These are phyloP conservation scores for Litoditis marina DNA, from an alignment of 2,888 invertebrate genomes.

Conservation along the genomic window DNA sequence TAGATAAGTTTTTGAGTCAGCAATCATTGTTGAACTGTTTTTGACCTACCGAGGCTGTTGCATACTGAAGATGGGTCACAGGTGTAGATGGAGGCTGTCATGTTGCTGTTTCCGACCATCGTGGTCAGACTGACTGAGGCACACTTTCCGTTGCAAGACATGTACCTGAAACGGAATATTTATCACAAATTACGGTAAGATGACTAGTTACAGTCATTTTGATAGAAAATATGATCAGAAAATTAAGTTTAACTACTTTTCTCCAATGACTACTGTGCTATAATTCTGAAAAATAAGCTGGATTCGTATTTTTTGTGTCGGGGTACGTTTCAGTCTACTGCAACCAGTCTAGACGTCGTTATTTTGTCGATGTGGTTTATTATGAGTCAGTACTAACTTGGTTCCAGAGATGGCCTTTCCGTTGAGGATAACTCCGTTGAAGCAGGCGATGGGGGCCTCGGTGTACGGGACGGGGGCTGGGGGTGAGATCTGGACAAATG, in stretches of 20 bases:
- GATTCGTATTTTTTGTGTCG: too few species aligned
- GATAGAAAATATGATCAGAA: too few species aligned
- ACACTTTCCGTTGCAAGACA: constrained; percentile 31
- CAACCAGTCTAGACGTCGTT: too few species aligned
- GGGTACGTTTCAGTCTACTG: too few species aligned
- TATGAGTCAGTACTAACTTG: too few species aligned
- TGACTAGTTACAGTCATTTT: too few species aligned
- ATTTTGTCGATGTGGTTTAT: too few species aligned
- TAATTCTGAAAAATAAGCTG: too few species aligned
- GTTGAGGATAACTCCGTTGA: constrained; percentile 33
- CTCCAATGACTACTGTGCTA: too few species aligned
- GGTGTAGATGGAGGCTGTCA: constrained; percentile 14
- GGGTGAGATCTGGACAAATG: background rate
- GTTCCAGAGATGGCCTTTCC: constrained; percentile 19
- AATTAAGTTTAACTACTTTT: too few species aligned
- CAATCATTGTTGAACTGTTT: too few species aligned
- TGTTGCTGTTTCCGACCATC: constrained; percentile 6
- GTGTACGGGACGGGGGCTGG: constrained; percentile 16
- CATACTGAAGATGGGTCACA: constrained; percentile 20
- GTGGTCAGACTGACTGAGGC: constrained; percentile 19
- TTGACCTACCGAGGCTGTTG: constrained; percentile 9
- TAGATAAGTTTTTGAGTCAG: background rate
- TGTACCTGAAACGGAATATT: background rate
- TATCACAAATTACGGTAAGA: too few species aligned
- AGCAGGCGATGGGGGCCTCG: constrained; percentile 37